These are phyloP conservation scores for Ophion slaviceki DNA, from an alignment of 2,888 invertebrate genomes.

Conservation along the genomic window DNA sequence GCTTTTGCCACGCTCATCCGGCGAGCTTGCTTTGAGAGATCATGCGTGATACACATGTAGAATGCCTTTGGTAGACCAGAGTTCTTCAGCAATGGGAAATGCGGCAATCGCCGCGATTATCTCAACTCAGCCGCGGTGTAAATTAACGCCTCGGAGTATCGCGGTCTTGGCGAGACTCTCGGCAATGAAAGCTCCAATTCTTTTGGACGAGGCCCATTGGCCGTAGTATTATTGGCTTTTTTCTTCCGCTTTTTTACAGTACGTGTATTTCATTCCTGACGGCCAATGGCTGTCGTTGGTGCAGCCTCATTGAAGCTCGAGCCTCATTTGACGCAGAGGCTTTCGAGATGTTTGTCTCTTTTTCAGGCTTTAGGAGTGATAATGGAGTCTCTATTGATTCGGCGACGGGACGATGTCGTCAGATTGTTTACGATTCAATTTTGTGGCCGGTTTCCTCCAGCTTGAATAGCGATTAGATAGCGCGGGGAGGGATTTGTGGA, in stretches of 20 bases:
- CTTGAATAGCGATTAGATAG: slow-evolving; percentile 24
- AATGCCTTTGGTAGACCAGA: slow-evolving; percentile 4
- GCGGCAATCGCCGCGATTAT: slow-evolving; percentile 10
- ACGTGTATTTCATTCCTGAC: too few relatives aligned
- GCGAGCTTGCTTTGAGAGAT: neutral
- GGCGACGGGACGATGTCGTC: neutral
- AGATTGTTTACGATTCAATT: slow-evolving; percentile 33
- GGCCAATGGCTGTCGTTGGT: too few relatives aligned
- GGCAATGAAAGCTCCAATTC: slow-evolving; percentile 53
- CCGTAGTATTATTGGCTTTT: neutral
- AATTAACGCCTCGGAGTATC: slow-evolving; percentile 65
- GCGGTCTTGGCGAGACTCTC: slow-evolving; percentile 29
- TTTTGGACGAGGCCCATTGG: slow-evolving; percentile 13
- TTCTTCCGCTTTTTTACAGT: too few relatives aligned
- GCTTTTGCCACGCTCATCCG: neutral
- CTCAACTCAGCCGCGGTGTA: slow-evolving; percentile 35
- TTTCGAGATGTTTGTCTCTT: neutral
- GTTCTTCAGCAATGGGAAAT: slow-evolving; percentile 17
- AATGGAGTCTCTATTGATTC: slow-evolving; percentile 26
- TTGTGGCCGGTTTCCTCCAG: neutral
- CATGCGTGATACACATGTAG: neutral
- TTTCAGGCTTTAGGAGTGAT: neutral
- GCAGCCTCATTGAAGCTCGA: neutral
- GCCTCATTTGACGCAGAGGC: neutral
- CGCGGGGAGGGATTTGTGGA: neutral